Evolutionary conservation across 2,888 invertebrate genomes (phyloP).

Genomic region (Aspidapion aeneum): DNA sequence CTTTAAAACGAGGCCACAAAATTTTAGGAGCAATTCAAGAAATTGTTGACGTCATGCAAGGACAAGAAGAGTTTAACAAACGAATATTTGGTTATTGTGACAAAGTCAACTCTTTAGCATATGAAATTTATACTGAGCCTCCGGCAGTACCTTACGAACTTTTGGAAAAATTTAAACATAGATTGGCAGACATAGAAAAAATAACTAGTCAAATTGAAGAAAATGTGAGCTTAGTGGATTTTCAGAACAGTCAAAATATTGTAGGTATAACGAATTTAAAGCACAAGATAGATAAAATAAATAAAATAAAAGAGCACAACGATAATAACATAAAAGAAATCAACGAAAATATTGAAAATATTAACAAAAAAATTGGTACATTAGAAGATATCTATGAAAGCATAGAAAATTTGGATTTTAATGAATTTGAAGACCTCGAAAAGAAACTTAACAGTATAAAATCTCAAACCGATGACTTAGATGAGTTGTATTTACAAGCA

Average conservation of each 20-base stretch:
- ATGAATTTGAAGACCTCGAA: slow-evolving; percentile 42
- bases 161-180: slow-evolving; percentile 32
- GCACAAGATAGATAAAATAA: slow-evolving; percentile 29
- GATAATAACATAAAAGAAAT: slow-evolving; percentile 26
- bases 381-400: slow-evolving; percentile 30
- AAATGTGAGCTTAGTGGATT: slow-evolving; percentile 25
- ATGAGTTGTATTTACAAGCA: slow-evolving; percentile 48
- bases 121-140: slow-evolving; percentile 35
- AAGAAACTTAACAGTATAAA: slow-evolving; percentile 41
- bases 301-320: slow-evolving; percentile 26
- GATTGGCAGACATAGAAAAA: slow-evolving; percentile 28
- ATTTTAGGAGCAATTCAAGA: slow-evolving; percentile 50
- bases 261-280: slow-evolving; percentile 28
- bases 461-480: slow-evolving; percentile 37
- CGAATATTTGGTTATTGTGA: slow-evolving; percentile 43
- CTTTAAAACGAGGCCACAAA: slow-evolving; percentile 50
- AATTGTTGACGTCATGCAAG: slow-evolving; percentile 24
- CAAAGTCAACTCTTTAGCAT: slow-evolving; percentile 40
- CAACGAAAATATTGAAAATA: slow-evolving; percentile 25
- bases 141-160: slow-evolving; percentile 25
- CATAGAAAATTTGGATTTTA: slow-evolving; percentile 26
- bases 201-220: slow-evolving; percentile 29
- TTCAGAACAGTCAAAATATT: slow-evolving; percentile 31
- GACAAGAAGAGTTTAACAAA: slow-evolving; percentile 25
- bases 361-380: slow-evolving; percentile 29